Evolutionary conservation across 2,797 vertebrate species (phyloP).

Genomic region (Setipinna tenuifilis): DNA sequence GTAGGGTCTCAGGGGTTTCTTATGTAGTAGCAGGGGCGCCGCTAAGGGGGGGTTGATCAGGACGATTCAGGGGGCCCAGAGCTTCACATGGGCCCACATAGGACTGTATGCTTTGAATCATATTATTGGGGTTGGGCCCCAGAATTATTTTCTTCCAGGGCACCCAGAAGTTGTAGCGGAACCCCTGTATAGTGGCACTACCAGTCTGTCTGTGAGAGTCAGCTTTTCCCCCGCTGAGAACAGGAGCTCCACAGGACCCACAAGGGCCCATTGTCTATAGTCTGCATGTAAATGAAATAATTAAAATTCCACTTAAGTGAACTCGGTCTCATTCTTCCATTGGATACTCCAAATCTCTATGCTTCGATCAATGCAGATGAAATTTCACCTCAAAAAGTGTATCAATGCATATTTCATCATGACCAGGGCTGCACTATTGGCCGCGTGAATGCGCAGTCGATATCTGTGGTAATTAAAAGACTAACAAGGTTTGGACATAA

Average conservation of each 20-base stretch:
- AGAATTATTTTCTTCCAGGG: too few relatives aligned
- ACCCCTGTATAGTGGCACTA: background rate
- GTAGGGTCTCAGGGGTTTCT: too few relatives aligned
- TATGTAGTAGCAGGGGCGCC: too few relatives aligned
- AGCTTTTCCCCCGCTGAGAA: background rate
- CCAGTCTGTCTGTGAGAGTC: background rate
- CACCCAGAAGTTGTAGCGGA: too few relatives aligned
- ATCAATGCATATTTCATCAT: slow-evolving; percentile 13
- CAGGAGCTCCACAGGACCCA: background rate
- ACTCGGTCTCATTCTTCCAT: background rate
- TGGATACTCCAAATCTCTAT: background rate
- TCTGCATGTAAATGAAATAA: background rate
- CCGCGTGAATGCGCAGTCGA: background rate
- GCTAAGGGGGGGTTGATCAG: too few relatives aligned
- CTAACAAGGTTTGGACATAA: slow-evolving; percentile 18
- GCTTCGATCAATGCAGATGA: background rate
- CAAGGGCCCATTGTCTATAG: background rate
- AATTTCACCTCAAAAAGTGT: background rate
- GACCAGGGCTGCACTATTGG: background rate
- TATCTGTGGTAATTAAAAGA: slow-evolving; percentile 20
- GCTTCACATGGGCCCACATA: too few relatives aligned
- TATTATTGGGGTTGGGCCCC: too few relatives aligned
- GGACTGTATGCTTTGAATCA: too few relatives aligned
- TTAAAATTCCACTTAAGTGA: background rate
- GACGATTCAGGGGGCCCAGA: too few relatives aligned